Base-by-base conservation (phyloP, 2,797 vertebrate genomes). In the Tangara arthus region DNA sequence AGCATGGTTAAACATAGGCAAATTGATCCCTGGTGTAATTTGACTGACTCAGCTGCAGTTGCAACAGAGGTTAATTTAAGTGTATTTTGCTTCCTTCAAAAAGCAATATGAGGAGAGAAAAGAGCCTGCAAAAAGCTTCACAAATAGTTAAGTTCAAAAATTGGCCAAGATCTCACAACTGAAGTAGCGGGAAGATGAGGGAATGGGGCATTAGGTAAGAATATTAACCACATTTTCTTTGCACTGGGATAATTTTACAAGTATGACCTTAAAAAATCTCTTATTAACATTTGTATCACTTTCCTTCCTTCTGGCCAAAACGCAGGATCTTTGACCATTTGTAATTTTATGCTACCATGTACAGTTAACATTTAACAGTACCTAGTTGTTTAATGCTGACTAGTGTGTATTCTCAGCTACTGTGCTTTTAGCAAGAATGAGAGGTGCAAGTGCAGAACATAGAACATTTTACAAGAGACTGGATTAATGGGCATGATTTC, bases 231-330 rank as follows among this genome's bases (percentile, higher is more conserved):
- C 46, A 56, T 93, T 93, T 83, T 68, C 72, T 95, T 85, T 95
- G 69, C 78, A 64, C 19, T 80, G 72, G 49, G 49, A 57, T 70
- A 71, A 93, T 95, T 96, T 97, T 81, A 87, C 26, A 93, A 87
- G 77, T 79, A 64, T 83, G 85, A 63, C 39, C 85, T 90, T 97
- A 89, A 92, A 84, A 91, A 93, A 28, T 65, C 46, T 82, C n/a
- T 19, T 76, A 16, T 53, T 80, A 90, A 49, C 32, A 39, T 83
- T 72, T 61, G 52, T 34, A 59, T 35, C 15, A 35, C 44, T 63
- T 75, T 92, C 22, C n/a, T 95, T 90, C n/a, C 49, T 91, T 93
- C 46, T 81, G 84, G 55, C 34, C 47, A 69, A 92, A 91, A 73
- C 64, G 78, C 8, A 49, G 30, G 32, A 11, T 75, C 53, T 91